A percentile compares a stretch with the other conserved stretches of the same genome.
These are phyloP conservation scores for Huso huso DNA, from an alignment of 2,797 vertebrate genomes.

Conservation along the genomic window DNA sequence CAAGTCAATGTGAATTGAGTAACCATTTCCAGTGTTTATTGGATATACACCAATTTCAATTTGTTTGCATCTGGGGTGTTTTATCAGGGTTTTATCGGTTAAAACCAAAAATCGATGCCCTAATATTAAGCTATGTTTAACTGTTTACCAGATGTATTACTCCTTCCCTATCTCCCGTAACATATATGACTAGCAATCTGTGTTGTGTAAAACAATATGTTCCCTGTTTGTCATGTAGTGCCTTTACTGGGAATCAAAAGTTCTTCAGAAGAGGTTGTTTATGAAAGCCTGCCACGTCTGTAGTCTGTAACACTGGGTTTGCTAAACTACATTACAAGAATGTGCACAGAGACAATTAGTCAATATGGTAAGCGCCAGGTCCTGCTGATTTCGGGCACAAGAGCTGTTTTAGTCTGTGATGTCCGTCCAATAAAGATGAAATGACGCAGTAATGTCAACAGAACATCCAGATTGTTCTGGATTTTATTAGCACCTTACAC, in stretches of 20 bases:
- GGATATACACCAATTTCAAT: too few species aligned
- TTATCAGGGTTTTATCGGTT: too few species aligned
- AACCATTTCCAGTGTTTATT: too few species aligned
- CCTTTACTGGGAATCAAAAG: neutral
- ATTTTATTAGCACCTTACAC: slow-evolving; percentile 15
- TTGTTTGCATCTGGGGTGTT: too few species aligned
- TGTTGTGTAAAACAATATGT: too few species aligned
- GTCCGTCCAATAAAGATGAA: slow-evolving; percentile 15
- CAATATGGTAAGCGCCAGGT: neutral
- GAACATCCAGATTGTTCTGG: slow-evolving; percentile 6
- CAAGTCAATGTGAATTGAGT: too few species aligned
- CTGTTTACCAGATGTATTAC: too few species aligned
- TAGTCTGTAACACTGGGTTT: neutral
- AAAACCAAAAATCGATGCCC: too few species aligned
- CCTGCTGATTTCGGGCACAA: neutral
- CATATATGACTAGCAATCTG: too few species aligned
- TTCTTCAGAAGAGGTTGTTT: neutral
- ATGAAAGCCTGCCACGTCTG: neutral
- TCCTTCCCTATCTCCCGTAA: too few species aligned
- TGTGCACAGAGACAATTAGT: neutral
- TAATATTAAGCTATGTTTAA: too few species aligned
- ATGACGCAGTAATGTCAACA: slow-evolving; percentile 5
- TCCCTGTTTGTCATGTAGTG: too few species aligned
- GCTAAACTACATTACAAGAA: neutral
- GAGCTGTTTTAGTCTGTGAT: slow-evolving; percentile 2